phyloP scores from a whole-genome alignment of 2,797 vertebrate genomes.

The Ptychadena robeensis region DNA sequence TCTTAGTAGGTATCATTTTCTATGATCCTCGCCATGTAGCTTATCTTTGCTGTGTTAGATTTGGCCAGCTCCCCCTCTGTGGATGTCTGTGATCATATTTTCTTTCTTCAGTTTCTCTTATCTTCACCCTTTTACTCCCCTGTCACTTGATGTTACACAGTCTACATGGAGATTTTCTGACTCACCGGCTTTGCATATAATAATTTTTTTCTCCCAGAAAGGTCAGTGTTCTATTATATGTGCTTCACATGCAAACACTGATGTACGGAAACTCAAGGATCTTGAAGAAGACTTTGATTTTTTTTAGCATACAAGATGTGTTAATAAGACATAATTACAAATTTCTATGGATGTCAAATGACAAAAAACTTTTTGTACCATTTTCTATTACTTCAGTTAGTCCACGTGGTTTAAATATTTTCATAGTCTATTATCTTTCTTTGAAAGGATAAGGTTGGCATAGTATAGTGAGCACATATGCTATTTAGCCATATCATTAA shows the following conservation, averaged over 20 bases:
- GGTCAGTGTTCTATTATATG: slow-evolving; percentile 15
- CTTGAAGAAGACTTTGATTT: too few relatives aligned
- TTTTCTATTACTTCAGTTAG: background rate
- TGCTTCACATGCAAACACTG: slow-evolving; percentile 2
- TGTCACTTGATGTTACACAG: slow-evolving; percentile 46
- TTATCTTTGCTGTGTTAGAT: slow-evolving; percentile 31
- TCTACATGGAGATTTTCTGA: slow-evolving; percentile 32
- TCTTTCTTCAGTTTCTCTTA: slow-evolving; percentile 43
- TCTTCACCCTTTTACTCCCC: slow-evolving; percentile 31
- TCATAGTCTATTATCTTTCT: background rate
- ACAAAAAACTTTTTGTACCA: background rate
- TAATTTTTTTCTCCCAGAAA: slow-evolving; percentile 11
- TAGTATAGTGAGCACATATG: background rate
- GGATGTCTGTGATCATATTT: slow-evolving; percentile 45
- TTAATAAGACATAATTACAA: too few relatives aligned
- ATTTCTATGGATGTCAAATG: too few relatives aligned
- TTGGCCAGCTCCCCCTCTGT: slow-evolving; percentile 12
- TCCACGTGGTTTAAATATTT: background rate
- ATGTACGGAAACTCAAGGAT: background rate
- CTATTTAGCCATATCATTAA: too few relatives aligned
- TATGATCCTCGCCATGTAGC: slow-evolving; percentile 36
- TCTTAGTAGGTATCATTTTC: background rate
- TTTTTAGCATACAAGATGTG: too few relatives aligned
- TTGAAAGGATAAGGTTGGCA: background rate
- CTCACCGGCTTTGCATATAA: slow-evolving; percentile 38